These are phyloP conservation scores for Seira musarum DNA, from an alignment of 2,888 invertebrate species.

Conservation along the genomic window DNA sequence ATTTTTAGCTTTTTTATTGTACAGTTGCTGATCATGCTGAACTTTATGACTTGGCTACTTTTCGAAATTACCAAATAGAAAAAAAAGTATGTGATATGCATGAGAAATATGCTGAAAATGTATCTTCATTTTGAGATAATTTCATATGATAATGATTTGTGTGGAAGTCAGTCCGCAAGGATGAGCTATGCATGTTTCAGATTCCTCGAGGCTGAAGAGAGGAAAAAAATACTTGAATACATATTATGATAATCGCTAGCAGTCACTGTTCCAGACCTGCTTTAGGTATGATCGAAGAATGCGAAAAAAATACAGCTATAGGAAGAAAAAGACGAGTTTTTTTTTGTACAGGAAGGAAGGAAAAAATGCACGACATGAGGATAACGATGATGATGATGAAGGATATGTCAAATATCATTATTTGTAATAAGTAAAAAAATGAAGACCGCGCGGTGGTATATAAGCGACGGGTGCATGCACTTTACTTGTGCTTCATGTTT, in stretches of 20 bases:
- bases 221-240: neutral
- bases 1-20: no score
- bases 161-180: no score
- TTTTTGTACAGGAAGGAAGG: slow-evolving; percentile 33
- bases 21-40: no score
- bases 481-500: slow-evolving; percentile 22
- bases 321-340: slow-evolving; percentile 23
- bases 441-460: neutral
- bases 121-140: no score
- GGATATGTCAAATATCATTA: slow-evolving; percentile 52
- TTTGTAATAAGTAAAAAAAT: slow-evolving; percentile 46
- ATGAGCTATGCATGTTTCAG: slow-evolving; percentile 15
- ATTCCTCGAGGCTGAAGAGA: slow-evolving; percentile 28
- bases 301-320: no score
- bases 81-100: no score
- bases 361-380: slow-evolving; percentile 13
- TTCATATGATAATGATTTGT: no score
- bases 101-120: no score
- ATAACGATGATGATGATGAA: slow-evolving; percentile 34
- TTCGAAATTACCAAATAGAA: no score
- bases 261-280: slow-evolving; percentile 37
- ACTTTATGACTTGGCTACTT: no score
- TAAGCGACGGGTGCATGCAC: slow-evolving; percentile 44
- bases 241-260: slow-evolving; percentile 46
- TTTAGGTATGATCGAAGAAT: neutral